Evolutionary conservation across 35 echinoderm and acorn worm species (phyloP).

Genomic region (Lytechinus pictus): DNA sequence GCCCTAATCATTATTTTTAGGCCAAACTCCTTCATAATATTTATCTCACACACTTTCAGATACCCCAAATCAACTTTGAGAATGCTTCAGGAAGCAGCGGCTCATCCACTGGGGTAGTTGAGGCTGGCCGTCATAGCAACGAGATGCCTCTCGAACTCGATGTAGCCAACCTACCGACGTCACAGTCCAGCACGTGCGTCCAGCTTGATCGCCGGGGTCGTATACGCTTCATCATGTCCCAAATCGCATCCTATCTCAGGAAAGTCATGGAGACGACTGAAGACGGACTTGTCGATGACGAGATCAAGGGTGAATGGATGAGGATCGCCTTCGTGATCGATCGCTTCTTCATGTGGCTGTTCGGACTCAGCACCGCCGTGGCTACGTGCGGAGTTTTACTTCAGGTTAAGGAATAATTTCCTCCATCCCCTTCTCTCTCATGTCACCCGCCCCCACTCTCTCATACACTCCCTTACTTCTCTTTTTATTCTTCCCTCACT

Average conservation of each 20-base stretch:
- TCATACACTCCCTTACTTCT: background rate
- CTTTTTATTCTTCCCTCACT: too few relatives aligned
- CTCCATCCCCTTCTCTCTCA: background rate
- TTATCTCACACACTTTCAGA: background rate
- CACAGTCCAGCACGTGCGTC: background rate
- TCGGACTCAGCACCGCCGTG: constrained; percentile 69
- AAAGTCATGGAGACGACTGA: constrained; percentile 64
- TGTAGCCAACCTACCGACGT: background rate
- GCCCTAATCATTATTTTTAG: background rate
- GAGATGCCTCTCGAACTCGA: constrained; percentile 23
- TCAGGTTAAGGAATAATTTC: constrained; percentile 45
- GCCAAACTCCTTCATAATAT: background rate
- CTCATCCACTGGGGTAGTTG: background rate
- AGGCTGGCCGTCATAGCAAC: background rate
- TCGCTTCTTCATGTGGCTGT: constrained; percentile 77
- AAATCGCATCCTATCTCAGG: constrained; percentile 30
- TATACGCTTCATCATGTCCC: background rate
- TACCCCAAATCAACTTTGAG: constrained; percentile 70
- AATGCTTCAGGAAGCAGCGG: constrained; percentile 50
- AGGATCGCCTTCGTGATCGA: constrained; percentile 82
- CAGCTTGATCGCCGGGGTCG: background rate
- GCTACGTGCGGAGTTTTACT: constrained; percentile 67
- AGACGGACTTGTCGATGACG: constrained; percentile 59
- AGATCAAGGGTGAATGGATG: constrained; percentile 75
- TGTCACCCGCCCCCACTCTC: background rate